Percentiles rank a stretch among this genome's conserved stretches.
Conservation (phyloP, 64 coral and sea anemone genomes). For the Stichodactyla mertensii region DNA sequence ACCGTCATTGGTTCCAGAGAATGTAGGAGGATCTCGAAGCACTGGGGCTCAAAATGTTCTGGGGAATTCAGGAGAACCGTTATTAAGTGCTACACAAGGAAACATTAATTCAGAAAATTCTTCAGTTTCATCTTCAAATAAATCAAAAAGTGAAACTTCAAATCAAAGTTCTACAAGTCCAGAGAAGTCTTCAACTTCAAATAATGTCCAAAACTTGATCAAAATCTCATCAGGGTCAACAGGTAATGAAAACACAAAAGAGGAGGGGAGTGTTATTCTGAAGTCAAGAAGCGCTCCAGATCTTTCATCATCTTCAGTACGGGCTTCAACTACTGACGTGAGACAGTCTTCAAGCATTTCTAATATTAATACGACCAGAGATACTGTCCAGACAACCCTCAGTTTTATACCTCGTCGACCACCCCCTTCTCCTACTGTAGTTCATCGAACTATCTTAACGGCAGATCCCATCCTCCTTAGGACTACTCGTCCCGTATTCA, state of each 20-base stretch:
- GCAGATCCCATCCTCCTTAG: slow-evolving; percentile 39
- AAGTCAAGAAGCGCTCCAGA: not conserved
- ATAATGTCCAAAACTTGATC: not conserved
- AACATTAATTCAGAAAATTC: not conserved
- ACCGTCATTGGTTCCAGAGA: not conserved
- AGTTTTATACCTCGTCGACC: slow-evolving; percentile 31
- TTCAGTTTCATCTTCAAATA: not conserved
- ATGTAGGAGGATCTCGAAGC: not conserved
- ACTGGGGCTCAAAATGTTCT: not conserved
- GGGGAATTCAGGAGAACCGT: not conserved
- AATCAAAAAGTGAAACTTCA: not conserved
- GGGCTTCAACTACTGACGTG: not conserved
- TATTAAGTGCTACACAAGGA: not conserved
- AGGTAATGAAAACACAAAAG: not conserved
- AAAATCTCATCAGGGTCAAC: not conserved
- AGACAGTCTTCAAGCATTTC: not conserved
- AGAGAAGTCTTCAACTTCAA: slow-evolving; percentile 11
- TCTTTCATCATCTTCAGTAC: not conserved
- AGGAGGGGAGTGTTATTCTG: not conserved
- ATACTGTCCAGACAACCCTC: not conserved
- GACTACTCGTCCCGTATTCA: slow-evolving; percentile 8
- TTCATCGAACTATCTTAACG: slow-evolving; percentile 71
- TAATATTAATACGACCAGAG: not conserved
- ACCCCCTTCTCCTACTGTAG: slow-evolving; percentile 52
- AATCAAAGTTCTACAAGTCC: not conserved